These are phyloP conservation scores for Sebastes kiyomatsui DNA, from an alignment of 2,797 vertebrate species.

Conservation along the genomic window DNA sequence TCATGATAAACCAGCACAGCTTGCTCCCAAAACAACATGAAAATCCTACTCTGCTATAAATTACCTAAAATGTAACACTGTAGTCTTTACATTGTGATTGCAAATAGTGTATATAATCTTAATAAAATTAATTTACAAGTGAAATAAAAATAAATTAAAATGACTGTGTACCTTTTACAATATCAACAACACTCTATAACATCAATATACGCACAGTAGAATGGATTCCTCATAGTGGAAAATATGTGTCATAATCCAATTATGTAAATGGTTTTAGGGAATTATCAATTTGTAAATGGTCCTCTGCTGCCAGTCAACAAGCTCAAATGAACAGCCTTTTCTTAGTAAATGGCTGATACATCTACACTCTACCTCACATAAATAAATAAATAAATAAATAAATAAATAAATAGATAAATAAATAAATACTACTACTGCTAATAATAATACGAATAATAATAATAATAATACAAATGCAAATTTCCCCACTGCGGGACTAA, in stretches of 20 bases:
- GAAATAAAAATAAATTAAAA: background rate
- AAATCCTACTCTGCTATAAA: too few relatives aligned
- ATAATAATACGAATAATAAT: too few relatives aligned
- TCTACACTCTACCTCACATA: rapidly evolving
- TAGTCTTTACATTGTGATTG: too few relatives aligned
- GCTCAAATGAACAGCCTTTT: rapidly evolving
- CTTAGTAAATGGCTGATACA: background rate
- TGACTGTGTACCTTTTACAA: background rate
- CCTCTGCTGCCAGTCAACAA: background rate
- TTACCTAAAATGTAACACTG: too few relatives aligned
- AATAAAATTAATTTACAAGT: too few relatives aligned
- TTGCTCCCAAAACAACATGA: too few relatives aligned
- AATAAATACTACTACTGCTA: too few relatives aligned
- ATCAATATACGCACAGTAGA: background rate
- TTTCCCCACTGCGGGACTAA: too few relatives aligned
- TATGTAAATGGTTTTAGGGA: background rate
- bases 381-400: too few relatives aligned
- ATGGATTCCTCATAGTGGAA: rapidly evolving
- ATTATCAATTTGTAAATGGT: background rate
- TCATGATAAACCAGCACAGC: too few relatives aligned
- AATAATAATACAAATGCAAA: too few relatives aligned
- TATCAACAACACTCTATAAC: background rate
- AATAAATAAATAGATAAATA: too few relatives aligned
- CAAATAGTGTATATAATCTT: rapidly evolving
- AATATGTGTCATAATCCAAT: background rate